phyloP scores from a whole-genome alignment of 2,113 vertebrate genomes.

The Aramus guarauna region DNA sequence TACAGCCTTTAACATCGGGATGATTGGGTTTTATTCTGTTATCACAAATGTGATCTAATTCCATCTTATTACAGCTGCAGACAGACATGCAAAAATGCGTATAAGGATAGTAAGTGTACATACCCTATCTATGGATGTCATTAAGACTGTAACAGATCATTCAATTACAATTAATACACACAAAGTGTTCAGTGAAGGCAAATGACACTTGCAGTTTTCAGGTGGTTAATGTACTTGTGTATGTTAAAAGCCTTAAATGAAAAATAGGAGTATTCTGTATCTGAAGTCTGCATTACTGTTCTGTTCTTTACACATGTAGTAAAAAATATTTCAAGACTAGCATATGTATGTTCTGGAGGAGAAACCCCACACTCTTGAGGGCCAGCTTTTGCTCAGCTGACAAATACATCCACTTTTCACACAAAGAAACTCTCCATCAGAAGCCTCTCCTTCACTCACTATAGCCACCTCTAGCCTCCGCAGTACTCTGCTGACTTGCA shows the following conservation, averaged over 20 bases:
- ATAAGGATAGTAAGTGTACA: background rate
- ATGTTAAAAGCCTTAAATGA: background rate
- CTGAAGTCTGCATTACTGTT: background rate
- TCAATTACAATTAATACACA: background rate
- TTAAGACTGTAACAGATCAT: background rate
- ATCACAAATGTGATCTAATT: background rate
- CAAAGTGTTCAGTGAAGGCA: background rate
- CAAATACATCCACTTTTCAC: background rate
- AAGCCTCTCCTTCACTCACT: background rate
- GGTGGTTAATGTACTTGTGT: background rate
- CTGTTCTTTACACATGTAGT: background rate
- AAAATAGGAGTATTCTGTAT: background rate
- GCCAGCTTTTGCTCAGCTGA: background rate
- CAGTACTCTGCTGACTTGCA: background rate
- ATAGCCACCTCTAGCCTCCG: background rate
- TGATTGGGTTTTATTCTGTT: background rate
- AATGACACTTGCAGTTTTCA: background rate
- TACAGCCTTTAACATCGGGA: background rate
- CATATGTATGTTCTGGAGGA: background rate
- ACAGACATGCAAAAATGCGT: background rate
- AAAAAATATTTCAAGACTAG: background rate
- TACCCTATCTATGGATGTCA: background rate
- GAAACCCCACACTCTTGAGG: background rate
- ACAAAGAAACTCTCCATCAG: background rate
- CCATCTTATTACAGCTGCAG: background rate